Conservation (phyloP, 2,113 vertebrate species). For the Spermophilus dauricus region DNA sequence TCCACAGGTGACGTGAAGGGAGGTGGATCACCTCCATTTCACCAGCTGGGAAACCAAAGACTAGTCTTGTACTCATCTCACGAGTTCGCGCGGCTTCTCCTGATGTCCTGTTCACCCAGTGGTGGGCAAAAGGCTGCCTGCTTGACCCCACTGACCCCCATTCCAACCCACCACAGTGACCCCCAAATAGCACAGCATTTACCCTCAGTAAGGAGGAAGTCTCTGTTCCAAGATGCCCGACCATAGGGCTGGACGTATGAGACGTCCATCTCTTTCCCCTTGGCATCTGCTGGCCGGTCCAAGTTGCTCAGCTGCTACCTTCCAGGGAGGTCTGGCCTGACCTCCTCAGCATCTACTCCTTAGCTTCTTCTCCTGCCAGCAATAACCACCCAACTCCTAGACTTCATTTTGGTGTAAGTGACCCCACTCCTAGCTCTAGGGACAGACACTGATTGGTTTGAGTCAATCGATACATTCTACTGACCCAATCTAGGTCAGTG, state of each 20-base stretch:
- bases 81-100: background rate
- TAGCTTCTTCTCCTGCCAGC: background rate
- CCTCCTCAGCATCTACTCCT: background rate
- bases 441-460: background rate
- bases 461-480: background rate
- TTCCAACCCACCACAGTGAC: background rate
- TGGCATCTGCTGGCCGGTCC: accelerated
- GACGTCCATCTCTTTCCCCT: background rate
- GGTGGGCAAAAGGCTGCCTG: background rate
- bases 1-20: background rate
- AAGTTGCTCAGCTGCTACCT: background rate
- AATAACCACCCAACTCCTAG: background rate
- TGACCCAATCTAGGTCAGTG: background rate
- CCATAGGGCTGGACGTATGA: background rate
- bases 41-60: background rate
- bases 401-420: background rate
- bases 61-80: background rate
- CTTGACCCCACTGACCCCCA: background rate
- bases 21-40: background rate
- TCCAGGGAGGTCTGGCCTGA: background rate
- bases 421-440: background rate
- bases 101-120: background rate
- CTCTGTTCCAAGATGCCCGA: background rate
- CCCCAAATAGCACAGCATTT: background rate
- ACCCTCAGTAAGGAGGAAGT: background rate